phyloP scores from a whole-genome alignment of 2,797 vertebrate genomes.

The Ciconia nigra region DNA sequence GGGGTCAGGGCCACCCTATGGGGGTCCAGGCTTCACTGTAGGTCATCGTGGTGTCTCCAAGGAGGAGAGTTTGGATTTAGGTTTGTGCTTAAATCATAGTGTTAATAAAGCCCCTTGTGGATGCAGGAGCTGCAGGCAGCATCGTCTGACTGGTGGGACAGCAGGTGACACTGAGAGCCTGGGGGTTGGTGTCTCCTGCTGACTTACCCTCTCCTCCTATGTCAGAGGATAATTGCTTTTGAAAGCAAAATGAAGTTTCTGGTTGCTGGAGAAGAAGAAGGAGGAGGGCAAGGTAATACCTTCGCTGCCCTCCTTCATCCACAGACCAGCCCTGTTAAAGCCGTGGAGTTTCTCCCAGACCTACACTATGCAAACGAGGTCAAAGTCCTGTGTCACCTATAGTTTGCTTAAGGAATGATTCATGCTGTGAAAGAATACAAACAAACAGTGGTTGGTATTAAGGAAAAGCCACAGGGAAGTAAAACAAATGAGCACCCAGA shows the following conservation, averaged over 20 bases:
- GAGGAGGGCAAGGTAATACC: neutral
- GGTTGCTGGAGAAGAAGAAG: neutral
- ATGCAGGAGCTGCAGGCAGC: neutral
- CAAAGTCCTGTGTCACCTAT: neutral
- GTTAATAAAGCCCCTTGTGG: neutral
- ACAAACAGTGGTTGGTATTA: neutral
- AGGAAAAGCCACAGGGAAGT: neutral
- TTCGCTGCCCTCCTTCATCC: neutral
- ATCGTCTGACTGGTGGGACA: neutral
- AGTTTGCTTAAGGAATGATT: neutral
- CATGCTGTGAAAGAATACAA: neutral
- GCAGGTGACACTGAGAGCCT: neutral
- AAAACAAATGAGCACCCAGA: neutral
- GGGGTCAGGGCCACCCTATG: neutral
- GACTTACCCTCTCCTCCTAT: neutral
- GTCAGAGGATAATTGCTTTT: neutral
- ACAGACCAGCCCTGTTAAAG: neutral
- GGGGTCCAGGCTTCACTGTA: neutral
- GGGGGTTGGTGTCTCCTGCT: neutral
- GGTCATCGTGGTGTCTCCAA: accelerated
- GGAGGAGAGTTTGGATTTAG: neutral
- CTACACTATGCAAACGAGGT: accelerated
- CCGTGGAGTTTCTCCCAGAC: neutral
- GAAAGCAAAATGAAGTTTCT: neutral
- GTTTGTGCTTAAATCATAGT: neutral